Conservation (phyloP, 2,797 vertebrate genomes). For the Sebastes umbrosus region DNA sequence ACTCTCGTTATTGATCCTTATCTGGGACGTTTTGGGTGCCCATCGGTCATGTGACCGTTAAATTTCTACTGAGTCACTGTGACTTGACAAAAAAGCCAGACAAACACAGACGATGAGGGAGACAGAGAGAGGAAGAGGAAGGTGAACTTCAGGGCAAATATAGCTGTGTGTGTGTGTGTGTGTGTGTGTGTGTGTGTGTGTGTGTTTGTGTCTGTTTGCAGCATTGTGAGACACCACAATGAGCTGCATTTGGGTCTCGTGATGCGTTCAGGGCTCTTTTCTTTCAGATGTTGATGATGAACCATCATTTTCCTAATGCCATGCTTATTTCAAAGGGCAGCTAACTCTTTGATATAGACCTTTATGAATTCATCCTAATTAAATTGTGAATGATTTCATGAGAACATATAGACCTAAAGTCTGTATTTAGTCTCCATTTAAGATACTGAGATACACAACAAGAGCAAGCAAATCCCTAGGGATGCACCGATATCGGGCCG, state of each 20-base stretch:
- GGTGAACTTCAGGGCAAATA: conserved; percentile 1
- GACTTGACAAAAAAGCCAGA: conserved; percentile 51
- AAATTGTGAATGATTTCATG: background rate
- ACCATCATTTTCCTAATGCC: no score
- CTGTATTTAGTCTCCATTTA: background rate
- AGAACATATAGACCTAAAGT: background rate
- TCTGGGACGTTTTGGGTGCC: background rate
- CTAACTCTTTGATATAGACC: background rate
- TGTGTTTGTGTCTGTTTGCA: background rate
- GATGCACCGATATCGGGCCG: no score
- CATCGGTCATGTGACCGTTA: conserved; percentile 5
- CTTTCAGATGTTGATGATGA: background rate
- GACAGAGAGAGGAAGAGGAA: conserved; percentile 10
- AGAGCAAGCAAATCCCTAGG: background rate
- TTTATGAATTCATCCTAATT: background rate
- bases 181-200: background rate
- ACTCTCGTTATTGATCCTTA: background rate
- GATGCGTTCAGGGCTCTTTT: background rate
- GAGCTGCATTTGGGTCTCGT: background rate
- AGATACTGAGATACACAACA: background rate
- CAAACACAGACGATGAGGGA: background rate
- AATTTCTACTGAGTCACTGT: conserved; percentile 69
- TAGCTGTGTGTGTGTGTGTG: background rate
- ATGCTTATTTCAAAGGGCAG: background rate
- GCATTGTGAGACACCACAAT: background rate